Evolutionary conservation across 2,113 vertebrate species (phyloP).

Genomic region (Tympanuchus pallidicinctus): DNA sequence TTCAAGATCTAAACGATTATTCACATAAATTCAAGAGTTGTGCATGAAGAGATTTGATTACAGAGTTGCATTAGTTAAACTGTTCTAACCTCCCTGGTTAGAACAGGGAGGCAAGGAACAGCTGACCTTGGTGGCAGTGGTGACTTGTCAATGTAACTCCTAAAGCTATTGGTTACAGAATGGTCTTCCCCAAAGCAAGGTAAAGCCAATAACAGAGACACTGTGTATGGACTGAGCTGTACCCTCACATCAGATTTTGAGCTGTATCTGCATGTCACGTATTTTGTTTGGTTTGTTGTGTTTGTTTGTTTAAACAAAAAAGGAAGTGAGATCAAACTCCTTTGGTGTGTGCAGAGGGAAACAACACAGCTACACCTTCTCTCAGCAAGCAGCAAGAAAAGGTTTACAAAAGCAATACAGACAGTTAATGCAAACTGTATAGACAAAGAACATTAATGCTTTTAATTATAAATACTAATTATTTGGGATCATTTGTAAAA

Average conservation of each 20-base stretch:
- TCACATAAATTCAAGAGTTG: background rate
- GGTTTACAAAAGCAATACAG: background rate
- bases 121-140: background rate
- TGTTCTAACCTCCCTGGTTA: no score
- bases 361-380: background rate
- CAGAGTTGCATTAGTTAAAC: background rate
- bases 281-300: background rate
- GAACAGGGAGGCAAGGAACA: background rate
- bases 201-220: background rate
- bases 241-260: background rate
- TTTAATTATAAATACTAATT: no score
- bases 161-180: background rate
- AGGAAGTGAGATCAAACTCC: background rate
- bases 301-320: no score
- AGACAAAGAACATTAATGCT: background rate
- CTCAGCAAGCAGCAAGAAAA: background rate
- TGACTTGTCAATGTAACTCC: background rate
- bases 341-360: background rate
- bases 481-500: background rate
- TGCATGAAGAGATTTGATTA: no score
- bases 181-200: background rate
- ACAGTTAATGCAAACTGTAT: rapidly evolving
- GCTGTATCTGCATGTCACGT: background rate
- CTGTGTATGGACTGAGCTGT: rapidly evolving
- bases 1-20: background rate